phyloP scores from a whole-genome alignment of 2,113 vertebrate genomes.

The Scartelaos histophorus region DNA sequence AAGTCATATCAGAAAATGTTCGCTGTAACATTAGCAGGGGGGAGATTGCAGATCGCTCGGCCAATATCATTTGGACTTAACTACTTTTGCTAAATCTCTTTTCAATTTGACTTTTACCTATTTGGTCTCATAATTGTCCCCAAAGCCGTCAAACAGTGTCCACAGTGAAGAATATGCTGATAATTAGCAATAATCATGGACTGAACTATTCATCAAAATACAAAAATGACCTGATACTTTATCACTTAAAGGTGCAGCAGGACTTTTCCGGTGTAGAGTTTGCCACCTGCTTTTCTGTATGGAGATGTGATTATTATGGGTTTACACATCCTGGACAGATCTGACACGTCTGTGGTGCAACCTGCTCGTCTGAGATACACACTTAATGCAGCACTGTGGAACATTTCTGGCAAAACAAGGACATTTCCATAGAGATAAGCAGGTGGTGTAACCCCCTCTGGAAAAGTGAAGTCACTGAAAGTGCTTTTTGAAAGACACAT shows the following conservation, averaged over 20 bases:
- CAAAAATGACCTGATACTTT: neutral
- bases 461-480: too few relatives aligned
- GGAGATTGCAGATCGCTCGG: neutral
- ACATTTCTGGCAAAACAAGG: too few relatives aligned
- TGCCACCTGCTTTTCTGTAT: neutral
- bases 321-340: too few relatives aligned
- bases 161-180: neutral
- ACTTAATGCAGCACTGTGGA: neutral
- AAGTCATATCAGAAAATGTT: constrained; percentile 1
- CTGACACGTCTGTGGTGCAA: too few relatives aligned
- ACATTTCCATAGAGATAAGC: neutral
- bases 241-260: neutral
- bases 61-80: neutral
- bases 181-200: neutral
- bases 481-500: too few relatives aligned
- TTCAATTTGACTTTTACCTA: neutral
- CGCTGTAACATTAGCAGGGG: neutral
- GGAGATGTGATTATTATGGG: neutral
- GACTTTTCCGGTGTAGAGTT: neutral
- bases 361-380: neutral
- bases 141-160: neutral
- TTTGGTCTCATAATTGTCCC: neutral
- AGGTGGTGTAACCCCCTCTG: too few relatives aligned
- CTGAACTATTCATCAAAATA: neutral
- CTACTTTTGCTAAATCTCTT: neutral